Conservation (phyloP, 2,113 vertebrate species). For the Eudorcas thomsonii region DNA sequence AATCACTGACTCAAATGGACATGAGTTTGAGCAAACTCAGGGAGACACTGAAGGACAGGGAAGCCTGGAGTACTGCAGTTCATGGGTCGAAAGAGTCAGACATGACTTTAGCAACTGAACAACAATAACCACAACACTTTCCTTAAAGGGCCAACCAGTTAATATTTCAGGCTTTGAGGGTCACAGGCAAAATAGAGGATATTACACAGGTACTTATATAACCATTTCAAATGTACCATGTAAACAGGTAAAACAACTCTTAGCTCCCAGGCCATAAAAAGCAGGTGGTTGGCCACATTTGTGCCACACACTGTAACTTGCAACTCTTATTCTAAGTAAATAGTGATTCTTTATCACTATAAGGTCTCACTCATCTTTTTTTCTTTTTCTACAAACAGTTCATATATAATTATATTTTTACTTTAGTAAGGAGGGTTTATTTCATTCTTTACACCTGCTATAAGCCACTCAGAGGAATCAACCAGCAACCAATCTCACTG, state of each 20-base stretch:
- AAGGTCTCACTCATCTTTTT: not conserved
- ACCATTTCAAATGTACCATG: not conserved
- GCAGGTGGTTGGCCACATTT: not conserved
- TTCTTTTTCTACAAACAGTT: slow-evolving; percentile 3
- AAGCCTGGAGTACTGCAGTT: not conserved
- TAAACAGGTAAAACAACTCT: not conserved
- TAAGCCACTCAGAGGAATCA: not conserved
- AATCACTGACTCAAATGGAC: not conserved
- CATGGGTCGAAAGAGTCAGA: not conserved
- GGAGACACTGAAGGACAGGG: not conserved
- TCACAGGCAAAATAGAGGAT: not conserved
- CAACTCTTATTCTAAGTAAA: not conserved
- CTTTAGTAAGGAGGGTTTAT: not conserved
- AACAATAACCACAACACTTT: not conserved
- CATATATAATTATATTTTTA: not conserved
- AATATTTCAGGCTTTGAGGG: not conserved
- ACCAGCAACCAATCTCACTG: not conserved
- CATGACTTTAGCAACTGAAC: not conserved
- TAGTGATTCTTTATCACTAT: not conserved
- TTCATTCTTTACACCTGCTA: not conserved
- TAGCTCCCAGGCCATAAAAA: not conserved
- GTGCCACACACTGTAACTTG: not conserved
- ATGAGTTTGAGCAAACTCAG: not conserved
- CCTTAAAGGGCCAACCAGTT: not conserved
- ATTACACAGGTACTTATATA: not conserved